phyloP scores from a whole-genome alignment of 2,113 vertebrate genomes.

The Taurulus bubalis region DNA sequence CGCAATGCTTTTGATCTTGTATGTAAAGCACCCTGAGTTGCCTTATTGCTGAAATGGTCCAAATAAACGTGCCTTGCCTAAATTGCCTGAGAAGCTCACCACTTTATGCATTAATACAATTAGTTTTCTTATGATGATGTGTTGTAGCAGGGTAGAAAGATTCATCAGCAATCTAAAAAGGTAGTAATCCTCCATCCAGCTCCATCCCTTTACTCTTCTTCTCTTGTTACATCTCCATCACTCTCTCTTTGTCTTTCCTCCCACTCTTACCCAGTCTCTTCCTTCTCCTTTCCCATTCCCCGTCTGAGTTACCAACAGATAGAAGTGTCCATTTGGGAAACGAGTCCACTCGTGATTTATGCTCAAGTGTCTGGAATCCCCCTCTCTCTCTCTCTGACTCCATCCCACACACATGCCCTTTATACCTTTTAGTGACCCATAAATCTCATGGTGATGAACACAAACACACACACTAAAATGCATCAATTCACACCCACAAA shows the following conservation, averaged over 20 bases:
- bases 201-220: background rate
- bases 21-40: too few species aligned
- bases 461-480: slow-evolving; percentile 13
- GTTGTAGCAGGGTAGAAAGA: background rate
- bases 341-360: slow-evolving; percentile 59
- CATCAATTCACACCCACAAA: slow-evolving; percentile 18
- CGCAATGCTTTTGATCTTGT: too few species aligned
- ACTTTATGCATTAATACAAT: background rate
- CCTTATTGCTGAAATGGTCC: background rate
- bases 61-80: background rate
- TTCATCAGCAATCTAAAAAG: background rate
- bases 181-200: background rate
- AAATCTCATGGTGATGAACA: slow-evolving; percentile 36
- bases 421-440: slow-evolving; percentile 43
- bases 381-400: slow-evolving; percentile 18
- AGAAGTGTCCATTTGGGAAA: slow-evolving; percentile 53
- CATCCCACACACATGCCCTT: slow-evolving; percentile 13
- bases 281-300: background rate
- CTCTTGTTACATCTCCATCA: background rate
- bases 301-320: slow-evolving; percentile 38
- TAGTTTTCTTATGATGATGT: background rate
- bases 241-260: background rate
- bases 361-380: slow-evolving; percentile 47
- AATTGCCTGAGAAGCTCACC: background rate
- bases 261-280: background rate